A percentile compares a stretch with the other conserved stretches of the same genome.
Evolutionary conservation across 2,888 invertebrate genomes (phyloP).

Genomic region (Melipona bicolor): DNA sequence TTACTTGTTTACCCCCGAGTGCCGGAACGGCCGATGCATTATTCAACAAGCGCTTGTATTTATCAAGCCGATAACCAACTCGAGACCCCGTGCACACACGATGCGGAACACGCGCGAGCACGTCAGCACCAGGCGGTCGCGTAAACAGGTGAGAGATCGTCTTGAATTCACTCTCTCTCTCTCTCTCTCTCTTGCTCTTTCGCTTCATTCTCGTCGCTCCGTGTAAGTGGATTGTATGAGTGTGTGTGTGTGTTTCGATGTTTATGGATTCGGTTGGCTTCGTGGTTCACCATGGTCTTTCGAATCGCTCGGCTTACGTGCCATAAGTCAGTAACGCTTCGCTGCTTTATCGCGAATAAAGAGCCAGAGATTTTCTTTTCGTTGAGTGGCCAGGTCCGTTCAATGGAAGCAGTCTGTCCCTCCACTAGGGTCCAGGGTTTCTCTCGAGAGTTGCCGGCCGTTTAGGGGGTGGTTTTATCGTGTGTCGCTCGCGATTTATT

Average conservation of each 20-base stretch:
- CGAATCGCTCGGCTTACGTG: conserved; percentile 30
- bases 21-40: conserved; percentile 77
- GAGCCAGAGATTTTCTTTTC: conserved; percentile 21
- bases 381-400: conserved; percentile 22
- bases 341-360: conserved; percentile 42
- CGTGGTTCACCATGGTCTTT: not conserved
- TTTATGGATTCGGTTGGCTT: conserved; percentile 55
- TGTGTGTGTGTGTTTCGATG: conserved; percentile 30
- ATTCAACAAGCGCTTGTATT: conserved; percentile 80
- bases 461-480: not conserved
- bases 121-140: conserved; percentile 44
- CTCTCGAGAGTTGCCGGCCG: too few species aligned
- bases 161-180: not conserved
- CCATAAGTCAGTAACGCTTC: conserved; percentile 53
- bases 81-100: conserved; percentile 31
- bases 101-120: conserved; percentile 27
- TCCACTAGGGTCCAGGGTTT: too few species aligned
- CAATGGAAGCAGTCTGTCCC: too few species aligned
- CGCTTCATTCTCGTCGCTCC: conserved; percentile 14
- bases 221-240: conserved; percentile 53
- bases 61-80: conserved; percentile 80
- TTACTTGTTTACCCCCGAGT: conserved; percentile 77
- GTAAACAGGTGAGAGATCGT: conserved; percentile 68
- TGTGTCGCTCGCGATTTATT: not conserved
- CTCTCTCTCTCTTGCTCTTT: not conserved